Evolutionary conservation across 1,140 invertebrate genomes (phyloP).

Genomic region (Ctenoplectra terminalis): DNA sequence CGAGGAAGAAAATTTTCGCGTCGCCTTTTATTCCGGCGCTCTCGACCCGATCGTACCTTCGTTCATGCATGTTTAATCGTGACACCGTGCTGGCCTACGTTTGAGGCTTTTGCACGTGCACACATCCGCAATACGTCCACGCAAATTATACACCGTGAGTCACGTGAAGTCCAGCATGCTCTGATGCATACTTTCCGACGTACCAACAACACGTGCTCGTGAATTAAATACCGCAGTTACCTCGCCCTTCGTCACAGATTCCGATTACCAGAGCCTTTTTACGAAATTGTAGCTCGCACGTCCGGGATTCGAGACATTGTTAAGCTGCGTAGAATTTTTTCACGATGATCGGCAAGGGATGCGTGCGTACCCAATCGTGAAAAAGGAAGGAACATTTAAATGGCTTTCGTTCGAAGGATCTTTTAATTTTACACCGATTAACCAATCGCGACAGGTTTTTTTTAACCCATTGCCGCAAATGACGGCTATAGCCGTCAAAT

Average conservation of each 20-base stretch:
- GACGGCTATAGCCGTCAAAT: no score
- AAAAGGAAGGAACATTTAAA: not conserved
- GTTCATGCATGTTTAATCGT: conserved; percentile 27
- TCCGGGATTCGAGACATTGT: not conserved
- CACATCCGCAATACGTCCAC: conserved; percentile 22
- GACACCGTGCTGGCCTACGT: not conserved
- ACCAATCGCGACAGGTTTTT: no score
- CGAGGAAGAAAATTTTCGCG: not conserved
- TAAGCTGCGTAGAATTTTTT: not conserved
- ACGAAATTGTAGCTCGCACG: not conserved
- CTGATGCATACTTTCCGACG: conserved; percentile 34
- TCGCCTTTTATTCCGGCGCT: not conserved
- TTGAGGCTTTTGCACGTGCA: conserved; percentile 27
- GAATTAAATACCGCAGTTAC: conserved; percentile 39
- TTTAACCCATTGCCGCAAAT: no score
- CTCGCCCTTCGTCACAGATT: conserved; percentile 31
- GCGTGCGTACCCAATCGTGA: no score
- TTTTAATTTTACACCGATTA: no score
- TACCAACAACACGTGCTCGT: conserved; percentile 37
- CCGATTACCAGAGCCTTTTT: not conserved
- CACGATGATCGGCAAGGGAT: not conserved
- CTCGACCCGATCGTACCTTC: conserved; percentile 8
- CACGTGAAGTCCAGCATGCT: conserved; percentile 36
- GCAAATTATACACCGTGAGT: conserved; percentile 44
- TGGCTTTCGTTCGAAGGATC: no score